These are phyloP conservation scores for Geophilus truncorum DNA, from an alignment of 2,888 invertebrate genomes.

Conservation along the genomic window DNA sequence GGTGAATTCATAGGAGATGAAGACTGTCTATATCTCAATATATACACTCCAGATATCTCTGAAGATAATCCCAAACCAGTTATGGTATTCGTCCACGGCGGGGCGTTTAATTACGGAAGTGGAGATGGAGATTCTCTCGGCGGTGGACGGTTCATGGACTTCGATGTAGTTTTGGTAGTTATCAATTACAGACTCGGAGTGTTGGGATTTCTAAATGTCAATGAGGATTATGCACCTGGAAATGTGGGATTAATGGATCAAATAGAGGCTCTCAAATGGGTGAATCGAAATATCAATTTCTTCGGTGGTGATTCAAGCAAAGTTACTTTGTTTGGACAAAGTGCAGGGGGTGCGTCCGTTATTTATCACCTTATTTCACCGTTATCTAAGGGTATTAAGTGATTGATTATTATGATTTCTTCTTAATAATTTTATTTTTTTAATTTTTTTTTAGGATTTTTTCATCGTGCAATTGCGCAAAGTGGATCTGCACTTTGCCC, in stretches of 20 bases:
- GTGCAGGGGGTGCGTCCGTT: conserved; percentile 9
- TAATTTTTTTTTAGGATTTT: not conserved
- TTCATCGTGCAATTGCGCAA: conserved; percentile 20
- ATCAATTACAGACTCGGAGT: not conserved
- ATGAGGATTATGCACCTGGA: not conserved
- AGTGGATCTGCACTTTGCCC: conserved; percentile 2
- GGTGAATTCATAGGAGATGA: not conserved
- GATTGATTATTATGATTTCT: not conserved
- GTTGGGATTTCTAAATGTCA: not conserved
- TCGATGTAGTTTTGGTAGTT: not conserved
- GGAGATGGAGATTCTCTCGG: not conserved
- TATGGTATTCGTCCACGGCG: not conserved
- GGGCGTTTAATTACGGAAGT: not conserved
- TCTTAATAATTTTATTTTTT: not conserved
- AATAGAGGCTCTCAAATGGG: not conserved
- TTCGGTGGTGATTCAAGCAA: conserved; percentile 11
- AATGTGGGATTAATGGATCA: conserved; percentile 13
- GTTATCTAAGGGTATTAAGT: not conserved
- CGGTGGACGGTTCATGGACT: not conserved
- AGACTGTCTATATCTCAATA: not conserved
- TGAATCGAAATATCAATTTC: not conserved
- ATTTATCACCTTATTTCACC: not conserved
- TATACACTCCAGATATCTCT: not conserved
- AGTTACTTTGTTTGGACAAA: conserved; percentile 1
- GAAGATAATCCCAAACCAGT: not conserved